phyloP scores from a whole-genome alignment of 92 coral and sea anemone genomes.

The Heteractis magnifica region DNA sequence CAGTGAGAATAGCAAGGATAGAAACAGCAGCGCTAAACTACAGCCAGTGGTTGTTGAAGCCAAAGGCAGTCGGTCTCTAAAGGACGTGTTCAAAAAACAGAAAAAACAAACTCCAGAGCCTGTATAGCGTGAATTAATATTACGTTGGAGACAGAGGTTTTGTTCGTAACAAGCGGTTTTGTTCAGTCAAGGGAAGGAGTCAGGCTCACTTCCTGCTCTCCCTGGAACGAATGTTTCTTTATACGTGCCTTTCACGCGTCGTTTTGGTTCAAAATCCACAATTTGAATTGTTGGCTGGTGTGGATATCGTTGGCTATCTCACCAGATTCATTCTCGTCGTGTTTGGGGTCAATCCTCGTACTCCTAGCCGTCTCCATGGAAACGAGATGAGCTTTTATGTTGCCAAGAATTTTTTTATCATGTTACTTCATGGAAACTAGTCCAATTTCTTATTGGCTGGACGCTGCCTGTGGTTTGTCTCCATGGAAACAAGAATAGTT shows the following conservation, averaged over 20 bases:
- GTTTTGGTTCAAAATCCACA: not conserved
- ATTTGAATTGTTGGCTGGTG: not conserved
- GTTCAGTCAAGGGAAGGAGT: not conserved
- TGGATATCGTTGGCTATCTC: not conserved
- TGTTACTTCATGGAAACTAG: not conserved
- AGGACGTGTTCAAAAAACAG: constrained; percentile 27
- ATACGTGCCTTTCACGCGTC: not conserved
- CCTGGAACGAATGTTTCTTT: not conserved
- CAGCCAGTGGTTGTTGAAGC: constrained; percentile 22
- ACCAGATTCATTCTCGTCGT: not conserved
- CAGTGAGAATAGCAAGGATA: constrained; percentile 23
- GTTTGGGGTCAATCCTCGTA: not conserved
- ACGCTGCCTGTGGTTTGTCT: not conserved
- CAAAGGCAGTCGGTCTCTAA: constrained; percentile 18
- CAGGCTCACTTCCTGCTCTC: not conserved
- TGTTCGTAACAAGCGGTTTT: not conserved
- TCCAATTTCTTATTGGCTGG: not conserved
- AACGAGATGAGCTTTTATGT: not conserved
- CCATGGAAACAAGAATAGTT: not conserved
- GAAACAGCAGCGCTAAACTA: constrained; percentile 33
- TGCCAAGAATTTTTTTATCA: not conserved
- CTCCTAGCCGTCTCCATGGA: not conserved
- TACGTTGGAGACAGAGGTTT: not conserved
- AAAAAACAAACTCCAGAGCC: constrained; percentile 18
- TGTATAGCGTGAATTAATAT: constrained; percentile 20